phyloP scores from a whole-genome alignment of 1,140 invertebrate genomes.

The Thereuonema tuberculata region DNA sequence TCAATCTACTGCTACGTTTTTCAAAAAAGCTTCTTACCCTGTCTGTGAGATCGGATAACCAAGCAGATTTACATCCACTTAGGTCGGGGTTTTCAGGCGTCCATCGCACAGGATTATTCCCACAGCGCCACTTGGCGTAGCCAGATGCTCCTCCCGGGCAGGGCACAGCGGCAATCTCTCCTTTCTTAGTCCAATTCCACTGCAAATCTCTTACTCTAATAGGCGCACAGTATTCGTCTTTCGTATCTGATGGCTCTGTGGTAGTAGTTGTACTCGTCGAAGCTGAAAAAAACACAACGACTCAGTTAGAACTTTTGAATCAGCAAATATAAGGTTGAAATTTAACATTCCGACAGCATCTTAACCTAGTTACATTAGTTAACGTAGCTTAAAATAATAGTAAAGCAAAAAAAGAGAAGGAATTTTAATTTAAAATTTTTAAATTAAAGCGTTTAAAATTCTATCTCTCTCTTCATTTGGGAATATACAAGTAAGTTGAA shows the following conservation, averaged over 20 bases:
- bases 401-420: no score
- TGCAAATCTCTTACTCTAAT: constrained; percentile 56
- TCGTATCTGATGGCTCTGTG: constrained; percentile 7
- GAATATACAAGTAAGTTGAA: no score
- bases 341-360: no score
- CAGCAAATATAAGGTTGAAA: no score
- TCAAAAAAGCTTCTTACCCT: no score
- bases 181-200: constrained; percentile 75
- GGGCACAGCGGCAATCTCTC: constrained; percentile 59
- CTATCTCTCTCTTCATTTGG: no score
- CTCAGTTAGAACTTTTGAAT: no score
- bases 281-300: constrained; percentile 3
- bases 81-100: constrained; percentile 63
- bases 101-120: constrained; percentile 42
- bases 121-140: constrained; percentile 29
- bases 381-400: no score
- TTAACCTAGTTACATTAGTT: no score
- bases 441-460: no score
- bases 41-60: constrained; percentile 56
- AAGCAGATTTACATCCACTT: constrained; percentile 77
- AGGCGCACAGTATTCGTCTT: constrained; percentile 44
- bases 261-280: constrained; percentile 1
- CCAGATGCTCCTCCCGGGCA: constrained; percentile 80
- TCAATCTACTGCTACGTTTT: no score
- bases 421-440: no score